These are phyloP conservation scores for Uropsilus gracilis DNA, from an alignment of 2,113 vertebrate genomes.

Conservation along the genomic window DNA sequence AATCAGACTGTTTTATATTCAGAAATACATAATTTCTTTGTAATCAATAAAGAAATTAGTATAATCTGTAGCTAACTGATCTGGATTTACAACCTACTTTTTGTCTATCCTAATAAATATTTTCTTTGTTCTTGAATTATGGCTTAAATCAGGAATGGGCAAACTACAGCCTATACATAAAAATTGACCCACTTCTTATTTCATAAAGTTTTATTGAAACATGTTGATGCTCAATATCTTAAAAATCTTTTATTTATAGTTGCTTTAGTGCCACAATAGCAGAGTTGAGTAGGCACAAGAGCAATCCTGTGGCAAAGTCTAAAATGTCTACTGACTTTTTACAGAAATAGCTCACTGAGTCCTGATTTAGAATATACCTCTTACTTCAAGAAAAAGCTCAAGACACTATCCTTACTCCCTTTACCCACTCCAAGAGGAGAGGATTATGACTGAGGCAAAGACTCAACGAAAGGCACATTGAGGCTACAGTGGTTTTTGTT, in stretches of 20 bases:
- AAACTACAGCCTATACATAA: too few species aligned
- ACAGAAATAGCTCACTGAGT: not conserved
- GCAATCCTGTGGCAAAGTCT: not conserved
- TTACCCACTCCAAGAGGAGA: not conserved
- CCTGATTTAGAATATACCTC: not conserved
- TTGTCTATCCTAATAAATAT: not conserved
- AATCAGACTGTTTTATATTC: not conserved
- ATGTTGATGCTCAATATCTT: too few species aligned
- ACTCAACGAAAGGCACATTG: not conserved
- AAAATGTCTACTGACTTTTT: not conserved
- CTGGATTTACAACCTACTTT: not conserved
- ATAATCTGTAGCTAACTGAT: not conserved
- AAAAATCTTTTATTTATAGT: too few species aligned
- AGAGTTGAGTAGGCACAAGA: not conserved
- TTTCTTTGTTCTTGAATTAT: not conserved
- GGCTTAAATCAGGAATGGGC: not conserved
- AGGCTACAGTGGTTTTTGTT: not conserved
- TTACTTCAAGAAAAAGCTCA: not conserved
- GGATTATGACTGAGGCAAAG: not conserved
- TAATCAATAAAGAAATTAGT: conserved; percentile 7
- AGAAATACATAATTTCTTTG: conserved; percentile 1
- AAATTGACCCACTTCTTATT: not conserved
- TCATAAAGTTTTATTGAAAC: too few species aligned
- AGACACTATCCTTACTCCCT: not conserved
- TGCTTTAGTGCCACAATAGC: not conserved